A percentile compares a stretch with the other conserved stretches of the same genome.
Evolutionary conservation across 2,888 invertebrate genomes (phyloP).

Genomic region (Platycnemis pennipes): DNA sequence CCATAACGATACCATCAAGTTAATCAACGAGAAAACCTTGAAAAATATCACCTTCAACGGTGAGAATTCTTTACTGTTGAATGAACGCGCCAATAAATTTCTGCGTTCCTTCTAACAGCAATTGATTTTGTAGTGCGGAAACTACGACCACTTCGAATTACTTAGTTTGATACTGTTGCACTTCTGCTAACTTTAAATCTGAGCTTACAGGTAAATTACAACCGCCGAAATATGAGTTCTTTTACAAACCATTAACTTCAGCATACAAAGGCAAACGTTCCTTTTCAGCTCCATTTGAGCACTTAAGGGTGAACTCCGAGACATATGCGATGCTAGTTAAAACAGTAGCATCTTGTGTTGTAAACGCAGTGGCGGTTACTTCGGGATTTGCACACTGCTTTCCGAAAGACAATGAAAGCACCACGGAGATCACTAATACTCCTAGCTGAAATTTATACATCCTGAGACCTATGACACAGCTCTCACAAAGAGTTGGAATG

Average conservation of each 20-base stretch:
- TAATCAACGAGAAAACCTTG: no score
- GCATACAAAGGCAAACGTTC: conserved; percentile 90
- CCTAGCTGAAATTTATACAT: not conserved
- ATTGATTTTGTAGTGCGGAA: no score
- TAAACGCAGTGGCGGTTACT: conserved; percentile 90
- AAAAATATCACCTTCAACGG: no score
- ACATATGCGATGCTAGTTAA: conserved; percentile 95
- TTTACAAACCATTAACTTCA: conserved; percentile 91
- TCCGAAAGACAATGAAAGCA: conserved; percentile 68
- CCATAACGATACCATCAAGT: no score
- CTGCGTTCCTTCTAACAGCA: no score
- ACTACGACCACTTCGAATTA: no score
- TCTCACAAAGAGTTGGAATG: no score
- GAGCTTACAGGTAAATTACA: not conserved
- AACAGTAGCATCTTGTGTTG: conserved; percentile 95
- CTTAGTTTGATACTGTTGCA: no score
- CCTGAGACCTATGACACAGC: not conserved
- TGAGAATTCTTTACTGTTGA: no score
- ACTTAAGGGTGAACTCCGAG: conserved; percentile 93
- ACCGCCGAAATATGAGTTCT: conserved; percentile 85
- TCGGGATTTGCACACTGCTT: conserved; percentile 77
- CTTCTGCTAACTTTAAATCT: no score
- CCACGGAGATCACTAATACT: not conserved
- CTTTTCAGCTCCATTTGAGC: conserved; percentile 83
- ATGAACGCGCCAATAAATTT: no score